Evolutionary conservation across 2,113 vertebrate species (phyloP).

Genomic region (Pangasianodon gigas): DNA sequence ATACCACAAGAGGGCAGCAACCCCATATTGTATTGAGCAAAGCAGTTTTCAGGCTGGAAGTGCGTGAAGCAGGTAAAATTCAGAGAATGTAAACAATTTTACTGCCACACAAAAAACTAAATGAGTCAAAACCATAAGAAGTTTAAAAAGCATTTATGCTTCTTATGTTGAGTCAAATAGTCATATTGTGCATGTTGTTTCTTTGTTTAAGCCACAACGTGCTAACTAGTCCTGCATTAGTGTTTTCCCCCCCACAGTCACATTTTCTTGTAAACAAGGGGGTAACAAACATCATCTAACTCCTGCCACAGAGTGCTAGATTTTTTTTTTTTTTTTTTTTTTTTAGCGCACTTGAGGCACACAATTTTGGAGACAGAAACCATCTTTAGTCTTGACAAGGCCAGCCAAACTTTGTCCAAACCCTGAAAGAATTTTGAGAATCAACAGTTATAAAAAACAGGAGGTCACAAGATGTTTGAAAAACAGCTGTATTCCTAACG

Average conservation of each 20-base stretch:
- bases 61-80: neutral
- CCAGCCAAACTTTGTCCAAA: conserved; percentile 3
- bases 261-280: neutral
- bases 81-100: neutral
- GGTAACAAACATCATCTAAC: neutral
- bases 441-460: conserved; percentile 13
- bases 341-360: neutral
- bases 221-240: neutral
- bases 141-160: neutral
- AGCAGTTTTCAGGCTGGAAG: neutral
- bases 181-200: neutral
- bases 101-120: neutral
- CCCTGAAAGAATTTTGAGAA: neutral
- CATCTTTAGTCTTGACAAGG: conserved; percentile 5
- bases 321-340: neutral
- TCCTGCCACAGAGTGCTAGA: neutral
- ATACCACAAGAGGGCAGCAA: conserved; percentile 53
- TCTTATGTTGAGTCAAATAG: neutral
- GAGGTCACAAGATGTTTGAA: conserved; percentile 6
- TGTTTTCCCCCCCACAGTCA: neutral
- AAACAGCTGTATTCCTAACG: neutral
- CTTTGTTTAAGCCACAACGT: neutral
- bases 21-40: neutral
- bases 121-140: neutral
- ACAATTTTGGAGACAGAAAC: neutral